A percentile compares a stretch with the other conserved stretches of the same genome.
These are phyloP conservation scores for Silurus lanzhouensis DNA, from an alignment of 2,797 vertebrate species.

Conservation along the genomic window DNA sequence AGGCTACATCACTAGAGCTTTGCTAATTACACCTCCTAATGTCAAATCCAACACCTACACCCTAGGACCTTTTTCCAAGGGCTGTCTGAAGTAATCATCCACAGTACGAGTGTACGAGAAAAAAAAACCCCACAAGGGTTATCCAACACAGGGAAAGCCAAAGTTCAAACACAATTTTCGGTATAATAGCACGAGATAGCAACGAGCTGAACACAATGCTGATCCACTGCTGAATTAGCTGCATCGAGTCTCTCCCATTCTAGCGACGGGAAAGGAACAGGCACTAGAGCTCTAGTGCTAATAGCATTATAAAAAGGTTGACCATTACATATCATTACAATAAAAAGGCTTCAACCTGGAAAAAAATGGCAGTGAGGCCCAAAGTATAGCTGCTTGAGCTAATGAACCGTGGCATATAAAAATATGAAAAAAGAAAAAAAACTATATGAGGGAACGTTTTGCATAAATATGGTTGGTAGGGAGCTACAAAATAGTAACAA, in stretches of 20 bases:
- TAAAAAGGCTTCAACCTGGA: constrained; percentile 27
- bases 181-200: constrained; percentile 53
- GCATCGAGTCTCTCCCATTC: constrained; percentile 48
- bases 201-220: constrained; percentile 65
- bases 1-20: constrained; percentile 49
- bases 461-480: background rate
- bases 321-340: constrained; percentile 38
- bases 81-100: constrained; percentile 52
- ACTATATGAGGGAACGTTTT: background rate
- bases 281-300: constrained; percentile 58
- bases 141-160: constrained; percentile 64
- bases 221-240: constrained; percentile 38
- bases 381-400: constrained; percentile 41
- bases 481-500: background rate
- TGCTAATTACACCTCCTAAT: constrained; percentile 65
- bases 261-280: constrained; percentile 45
- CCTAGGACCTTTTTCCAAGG: constrained; percentile 52
- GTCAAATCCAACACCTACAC: constrained; percentile 55
- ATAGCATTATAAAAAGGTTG: constrained; percentile 32
- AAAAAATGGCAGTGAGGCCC: constrained; percentile 1
- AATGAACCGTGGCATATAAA: constrained; percentile 58
- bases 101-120: constrained; percentile 30
- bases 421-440: background rate
- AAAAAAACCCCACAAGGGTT: constrained; percentile 26
- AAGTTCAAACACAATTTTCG: constrained; percentile 69